phyloP scores from a whole-genome alignment of 2,113 vertebrate genomes.

The Ia io region DNA sequence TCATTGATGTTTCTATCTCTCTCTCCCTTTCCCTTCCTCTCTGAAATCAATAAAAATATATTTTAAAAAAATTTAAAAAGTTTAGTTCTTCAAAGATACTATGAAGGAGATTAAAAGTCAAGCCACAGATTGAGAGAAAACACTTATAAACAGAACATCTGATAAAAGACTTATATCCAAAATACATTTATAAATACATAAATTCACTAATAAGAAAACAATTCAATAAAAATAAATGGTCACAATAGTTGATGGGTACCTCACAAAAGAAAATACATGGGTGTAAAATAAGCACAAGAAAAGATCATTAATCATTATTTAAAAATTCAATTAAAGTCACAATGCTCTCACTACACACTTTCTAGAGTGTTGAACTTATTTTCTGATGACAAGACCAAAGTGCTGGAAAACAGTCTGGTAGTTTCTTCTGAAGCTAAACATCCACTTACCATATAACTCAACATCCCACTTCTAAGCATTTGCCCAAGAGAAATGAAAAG shows the following conservation, averaged over 20 bases:
- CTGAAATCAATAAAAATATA: too few relatives aligned
- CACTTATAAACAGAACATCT: background rate
- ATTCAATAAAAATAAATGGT: background rate
- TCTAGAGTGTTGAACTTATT: background rate
- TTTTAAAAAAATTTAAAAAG: background rate
- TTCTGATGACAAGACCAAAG: background rate
- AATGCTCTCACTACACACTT: background rate
- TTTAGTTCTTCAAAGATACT: background rate
- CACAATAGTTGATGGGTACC: background rate
- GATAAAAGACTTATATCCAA: background rate
- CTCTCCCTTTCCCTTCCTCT: too few relatives aligned
- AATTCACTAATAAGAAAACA: background rate
- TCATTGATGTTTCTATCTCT: too few relatives aligned
- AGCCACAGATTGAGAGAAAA: background rate
- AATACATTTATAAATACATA: background rate
- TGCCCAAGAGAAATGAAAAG: background rate
- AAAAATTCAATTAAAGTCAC: constrained; percentile 5
- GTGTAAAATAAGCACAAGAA: background rate
- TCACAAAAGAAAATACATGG: background rate
- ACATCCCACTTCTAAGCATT: background rate
- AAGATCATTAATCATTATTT: background rate
- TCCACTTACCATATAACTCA: background rate
- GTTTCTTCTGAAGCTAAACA: background rate
- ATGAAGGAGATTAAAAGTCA: background rate
- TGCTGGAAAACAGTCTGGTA: background rate